phyloP scores from a whole-genome alignment of 2,888 invertebrate genomes.

The Apoda limacodes region DNA sequence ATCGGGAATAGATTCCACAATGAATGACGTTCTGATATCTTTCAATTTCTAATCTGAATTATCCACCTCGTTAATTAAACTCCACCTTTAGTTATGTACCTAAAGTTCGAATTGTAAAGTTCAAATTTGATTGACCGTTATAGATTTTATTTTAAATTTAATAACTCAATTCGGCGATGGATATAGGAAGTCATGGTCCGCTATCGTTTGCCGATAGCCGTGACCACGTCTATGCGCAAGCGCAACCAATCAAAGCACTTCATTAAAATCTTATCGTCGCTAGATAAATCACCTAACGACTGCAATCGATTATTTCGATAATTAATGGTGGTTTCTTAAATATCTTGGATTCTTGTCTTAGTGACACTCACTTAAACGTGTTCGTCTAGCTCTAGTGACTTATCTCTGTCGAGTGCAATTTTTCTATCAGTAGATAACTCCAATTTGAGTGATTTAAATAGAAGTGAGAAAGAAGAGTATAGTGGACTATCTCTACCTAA shows the following conservation, averaged over 20 bases:
- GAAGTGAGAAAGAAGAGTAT: too few relatives aligned
- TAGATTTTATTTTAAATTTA: slow-evolving; percentile 61
- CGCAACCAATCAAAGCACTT: slow-evolving; percentile 68
- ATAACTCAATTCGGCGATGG: slow-evolving; percentile 64
- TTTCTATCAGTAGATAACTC: too few relatives aligned
- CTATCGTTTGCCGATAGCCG: slow-evolving; percentile 55
- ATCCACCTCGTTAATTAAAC: slow-evolving; percentile 62
- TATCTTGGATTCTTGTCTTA: slow-evolving; percentile 52
- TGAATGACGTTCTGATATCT: slow-evolving; percentile 67
- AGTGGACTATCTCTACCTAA: too few relatives aligned
- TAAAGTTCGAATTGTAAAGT: slow-evolving; percentile 35
- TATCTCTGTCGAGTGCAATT: too few relatives aligned
- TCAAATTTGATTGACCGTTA: slow-evolving; percentile 6
- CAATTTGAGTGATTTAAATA: too few relatives aligned
- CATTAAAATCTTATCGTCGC: slow-evolving; percentile 69
- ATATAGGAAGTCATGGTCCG: slow-evolving; percentile 57
- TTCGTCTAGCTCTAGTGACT: slow-evolving; percentile 17
- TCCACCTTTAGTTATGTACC: slow-evolving; percentile 25
- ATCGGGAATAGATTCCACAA: slow-evolving; percentile 66
- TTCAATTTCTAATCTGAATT: slow-evolving; percentile 66
- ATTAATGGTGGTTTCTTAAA: slow-evolving; percentile 62
- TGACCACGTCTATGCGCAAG: slow-evolving; percentile 52
- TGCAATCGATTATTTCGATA: slow-evolving; percentile 68
- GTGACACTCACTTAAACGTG: slow-evolving; percentile 36
- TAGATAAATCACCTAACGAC: slow-evolving; percentile 69